Evolutionary conservation across 1,140 invertebrate genomes (phyloP), one percentile per base, ranked within the genome.

Genomic region (Drosophila virilis): DNA sequence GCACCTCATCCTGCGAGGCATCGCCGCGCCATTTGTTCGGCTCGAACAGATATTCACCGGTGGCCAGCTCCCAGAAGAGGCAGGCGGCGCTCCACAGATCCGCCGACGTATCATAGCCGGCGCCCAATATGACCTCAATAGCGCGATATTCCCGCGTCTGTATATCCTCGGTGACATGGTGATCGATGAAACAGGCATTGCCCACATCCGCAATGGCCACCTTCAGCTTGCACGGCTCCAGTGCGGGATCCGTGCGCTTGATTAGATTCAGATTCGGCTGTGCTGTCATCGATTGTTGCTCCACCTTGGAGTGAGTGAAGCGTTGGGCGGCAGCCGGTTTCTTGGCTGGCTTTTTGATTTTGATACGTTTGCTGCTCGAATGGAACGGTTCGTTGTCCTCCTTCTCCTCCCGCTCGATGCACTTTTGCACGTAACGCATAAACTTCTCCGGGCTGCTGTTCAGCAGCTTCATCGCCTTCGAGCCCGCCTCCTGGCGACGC

Each of bases 41-140:
- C 93, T 99, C 98, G 93, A 99, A 99, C 59, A 99, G 93, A 93
- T 99, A 99, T 93, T 99, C 98, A 57, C 99, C 99, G n/a, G 98
- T 99, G 4, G 98, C 98, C 78, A 99, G 93, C 93, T 99, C 99
- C 94, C 99, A 99, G 15, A 98, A 97, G 96, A 99, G 98, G 89
- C 98, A 99, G 51, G 98, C 98, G 15, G 97, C 98, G 77, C 97
- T 98, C 98, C 98, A 99, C 77, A 99, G 97, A 93, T 99, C 98
- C 10, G 98, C 98, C 1, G 97, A 97, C 7, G 98, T 96, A 67
- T 96, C 96, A 93, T 99, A 99, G 0, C 97, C 97, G 40, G 97
- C 96, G 71, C 98, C 98, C 46, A 99, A 93, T 40, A 99, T 93
- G 8, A 99, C 99, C 93, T 99, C 99, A 48, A 99, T 93, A 54